phyloP scores from a whole-genome alignment of 2,888 invertebrate species.

The Drosophila tripunctata region DNA sequence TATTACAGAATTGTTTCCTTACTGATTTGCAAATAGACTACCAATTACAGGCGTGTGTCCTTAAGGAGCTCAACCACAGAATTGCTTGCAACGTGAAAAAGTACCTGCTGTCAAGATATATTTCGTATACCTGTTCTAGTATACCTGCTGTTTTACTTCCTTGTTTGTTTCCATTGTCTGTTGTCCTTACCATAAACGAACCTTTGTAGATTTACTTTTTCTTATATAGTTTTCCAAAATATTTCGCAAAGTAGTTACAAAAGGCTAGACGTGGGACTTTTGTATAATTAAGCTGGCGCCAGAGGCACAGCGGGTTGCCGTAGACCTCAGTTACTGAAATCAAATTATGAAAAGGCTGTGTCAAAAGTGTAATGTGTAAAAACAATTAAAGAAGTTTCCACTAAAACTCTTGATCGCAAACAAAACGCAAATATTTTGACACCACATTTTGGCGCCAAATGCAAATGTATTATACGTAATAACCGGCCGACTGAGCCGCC shows the following conservation, averaged over 20 bases:
- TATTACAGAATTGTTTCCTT: not conserved
- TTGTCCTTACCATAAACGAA: constrained; percentile 57
- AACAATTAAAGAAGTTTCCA: constrained; percentile 14
- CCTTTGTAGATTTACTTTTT: constrained; percentile 49
- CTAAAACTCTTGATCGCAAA: too few relatives aligned
- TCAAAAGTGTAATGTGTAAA: constrained; percentile 29
- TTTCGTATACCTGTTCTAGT: constrained; percentile 44
- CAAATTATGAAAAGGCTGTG: constrained; percentile 14
- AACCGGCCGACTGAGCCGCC: not conserved
- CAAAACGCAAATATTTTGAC: constrained; percentile 1
- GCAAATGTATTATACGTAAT: not conserved
- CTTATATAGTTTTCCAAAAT: constrained; percentile 23
- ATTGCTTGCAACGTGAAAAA: not conserved
- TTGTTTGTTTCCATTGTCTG: constrained; percentile 27
- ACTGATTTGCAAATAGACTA: not conserved
- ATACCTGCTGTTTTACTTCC: constrained; percentile 39
- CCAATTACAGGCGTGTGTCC: not conserved
- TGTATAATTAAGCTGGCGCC: constrained; percentile 68
- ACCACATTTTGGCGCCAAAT: constrained; percentile 38
- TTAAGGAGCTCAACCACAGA: not conserved
- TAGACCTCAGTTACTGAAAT: not conserved
- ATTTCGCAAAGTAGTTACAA: constrained; percentile 46
- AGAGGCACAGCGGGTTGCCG: constrained; percentile 58
- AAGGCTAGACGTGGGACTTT: constrained; percentile 48
- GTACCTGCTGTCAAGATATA: constrained; percentile 29